Evolutionary conservation across 2,888 invertebrate species (phyloP), one percentile per base, ranked within the genome.

Genomic region (Masnerella sp.): DNA sequence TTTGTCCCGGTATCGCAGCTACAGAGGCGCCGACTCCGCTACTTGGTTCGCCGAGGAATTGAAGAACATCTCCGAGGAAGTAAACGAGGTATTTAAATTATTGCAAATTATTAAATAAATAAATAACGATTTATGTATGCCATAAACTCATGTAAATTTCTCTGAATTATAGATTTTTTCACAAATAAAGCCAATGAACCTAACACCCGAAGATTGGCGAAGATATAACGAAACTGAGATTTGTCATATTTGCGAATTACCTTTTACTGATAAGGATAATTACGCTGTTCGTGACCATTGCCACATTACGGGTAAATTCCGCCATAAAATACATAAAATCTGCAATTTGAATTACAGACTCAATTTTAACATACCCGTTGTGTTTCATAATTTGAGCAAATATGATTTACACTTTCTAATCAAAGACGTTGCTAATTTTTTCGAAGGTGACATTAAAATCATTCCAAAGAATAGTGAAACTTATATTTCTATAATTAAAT

Each of bases 391-490:
- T 54, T 54, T 77, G 17, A 61, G 67, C 5, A 78, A 77, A 5
- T 78, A 79, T 71, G 76, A 80, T 43, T 18, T 71, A 2, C 54
- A 62, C 30, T 61, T 69, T 34, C 9, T 69, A 8, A 69, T 56
- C 5, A 30, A 32, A n/a, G 69, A 59, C 8, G 7, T 67, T 5
- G 34, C 51, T 5, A 76, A 52, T 32, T 2, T 1, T 22, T 70
- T 76, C 49, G 72, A 74, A 11, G 79, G 80, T 2, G 15, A 59
- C 9, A 72, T 83, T 11, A 69, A 68, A 28, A 28, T 25, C 8
- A 25, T 25, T 25, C 25, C 25, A 25, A 25, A 4, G 4, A 83
- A 80, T 56, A 81, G 81, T 51, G 84, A 87, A 76, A 79, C 78
- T 62, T 85, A 81, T 51, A 81, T 82, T 22, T 62, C 54, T 8